These are phyloP conservation scores for Saccostrea cuccullata DNA, from an alignment of 1,140 invertebrate species.

Conservation along the genomic window DNA sequence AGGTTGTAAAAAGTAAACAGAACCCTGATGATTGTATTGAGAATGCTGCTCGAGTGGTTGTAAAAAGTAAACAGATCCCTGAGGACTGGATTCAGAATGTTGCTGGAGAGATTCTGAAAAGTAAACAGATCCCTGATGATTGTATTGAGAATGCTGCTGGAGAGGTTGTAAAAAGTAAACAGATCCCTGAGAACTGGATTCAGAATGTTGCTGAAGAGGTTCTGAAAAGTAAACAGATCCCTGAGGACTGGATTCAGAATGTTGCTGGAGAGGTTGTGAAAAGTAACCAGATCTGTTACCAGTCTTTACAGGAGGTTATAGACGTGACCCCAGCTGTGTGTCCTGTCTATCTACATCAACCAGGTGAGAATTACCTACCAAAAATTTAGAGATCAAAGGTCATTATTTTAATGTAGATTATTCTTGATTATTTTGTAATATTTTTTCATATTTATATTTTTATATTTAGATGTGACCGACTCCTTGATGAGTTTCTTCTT, in stretches of 20 bases:
- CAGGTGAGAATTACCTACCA: constrained; percentile 69
- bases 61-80: no score
- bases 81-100: no score
- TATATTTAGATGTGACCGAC: constrained; percentile 80
- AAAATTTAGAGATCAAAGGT: background rate
- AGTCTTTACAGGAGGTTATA: constrained; percentile 76
- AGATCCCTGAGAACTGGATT: no score
- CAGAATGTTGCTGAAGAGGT: no score
- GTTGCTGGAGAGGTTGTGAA: constrained; percentile 79
- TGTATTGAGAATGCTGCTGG: no score
- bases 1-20: no score
- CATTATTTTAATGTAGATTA: no score
- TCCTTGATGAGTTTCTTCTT: constrained; percentile 85
- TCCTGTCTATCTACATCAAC: constrained; percentile 79
- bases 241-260: constrained; percentile 79
- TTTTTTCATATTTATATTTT: background rate
- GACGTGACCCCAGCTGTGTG: constrained; percentile 80
- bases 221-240: constrained; percentile 58
- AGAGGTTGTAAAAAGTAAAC: no score
- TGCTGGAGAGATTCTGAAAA: no score
- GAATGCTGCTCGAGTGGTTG: no score
- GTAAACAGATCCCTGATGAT: no score
- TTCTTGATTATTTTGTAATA: background rate
- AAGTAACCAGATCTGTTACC: constrained; percentile 82
- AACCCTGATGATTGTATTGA: no score